Evolutionary conservation across 2,113 vertebrate species (phyloP).

Genomic region (Hippocampus guttulatus): DNA sequence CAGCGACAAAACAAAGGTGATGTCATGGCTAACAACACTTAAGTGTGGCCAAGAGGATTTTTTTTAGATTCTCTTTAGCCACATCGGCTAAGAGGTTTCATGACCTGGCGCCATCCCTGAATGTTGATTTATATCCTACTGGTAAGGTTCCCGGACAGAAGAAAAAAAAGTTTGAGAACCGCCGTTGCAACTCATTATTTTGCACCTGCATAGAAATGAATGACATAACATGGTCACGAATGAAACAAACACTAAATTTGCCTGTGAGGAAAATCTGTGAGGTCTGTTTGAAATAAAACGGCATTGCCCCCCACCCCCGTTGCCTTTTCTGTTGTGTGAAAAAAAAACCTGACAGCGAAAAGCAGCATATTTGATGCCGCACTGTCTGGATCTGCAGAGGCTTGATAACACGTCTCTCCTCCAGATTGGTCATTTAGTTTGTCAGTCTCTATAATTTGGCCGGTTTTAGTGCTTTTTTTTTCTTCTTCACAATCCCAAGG

Average conservation of each 20-base stretch:
- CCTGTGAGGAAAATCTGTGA: too few relatives aligned
- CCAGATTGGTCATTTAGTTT: constrained; percentile 32
- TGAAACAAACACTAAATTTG: not conserved
- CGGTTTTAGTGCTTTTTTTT: constrained; percentile 14
- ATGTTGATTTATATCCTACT: not conserved
- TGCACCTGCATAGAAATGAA: not conserved
- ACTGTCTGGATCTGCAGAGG: constrained; percentile 39
- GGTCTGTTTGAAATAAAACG: too few relatives aligned
- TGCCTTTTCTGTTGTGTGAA: not conserved
- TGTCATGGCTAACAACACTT: too few relatives aligned
- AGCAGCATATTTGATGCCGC: constrained; percentile 33
- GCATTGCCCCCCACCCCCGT: not conserved
- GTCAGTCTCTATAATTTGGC: constrained; percentile 58
- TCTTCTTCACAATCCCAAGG: not conserved
- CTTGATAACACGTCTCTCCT: constrained; percentile 51
- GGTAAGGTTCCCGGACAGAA: not conserved
- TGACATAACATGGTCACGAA: not conserved
- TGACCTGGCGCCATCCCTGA: too few relatives aligned
- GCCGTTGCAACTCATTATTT: not conserved
- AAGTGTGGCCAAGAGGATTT: too few relatives aligned
- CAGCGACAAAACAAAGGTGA: too few relatives aligned
- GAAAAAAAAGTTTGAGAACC: not conserved
- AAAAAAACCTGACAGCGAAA: not conserved
- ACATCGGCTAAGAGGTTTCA: too few relatives aligned
- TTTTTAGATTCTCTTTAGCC: too few relatives aligned